Conservation (phyloP, 92 coral and sea anemone genomes). For the Siderastrea siderea region DNA sequence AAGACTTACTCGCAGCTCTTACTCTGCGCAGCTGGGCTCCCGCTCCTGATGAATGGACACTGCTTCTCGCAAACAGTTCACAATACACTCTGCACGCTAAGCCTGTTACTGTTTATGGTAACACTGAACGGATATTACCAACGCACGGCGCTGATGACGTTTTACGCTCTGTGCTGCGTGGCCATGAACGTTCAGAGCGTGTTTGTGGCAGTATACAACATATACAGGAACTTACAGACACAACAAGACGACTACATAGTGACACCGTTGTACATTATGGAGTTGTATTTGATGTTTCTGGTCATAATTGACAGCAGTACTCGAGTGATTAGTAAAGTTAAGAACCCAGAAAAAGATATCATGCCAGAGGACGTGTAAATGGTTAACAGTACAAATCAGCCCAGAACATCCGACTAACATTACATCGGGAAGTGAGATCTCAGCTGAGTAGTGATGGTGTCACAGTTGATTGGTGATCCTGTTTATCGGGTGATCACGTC, state of each 20-base stretch:
- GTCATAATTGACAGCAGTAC: slow-evolving; percentile 26
- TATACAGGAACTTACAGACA: slow-evolving; percentile 41
- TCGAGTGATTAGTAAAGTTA: slow-evolving; percentile 36
- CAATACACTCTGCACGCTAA: slow-evolving; percentile 16
- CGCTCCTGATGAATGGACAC: slow-evolving; percentile 30
- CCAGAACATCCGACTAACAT: background rate
- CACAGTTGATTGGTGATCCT: background rate
- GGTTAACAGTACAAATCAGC: background rate
- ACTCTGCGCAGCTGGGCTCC: slow-evolving; percentile 34
- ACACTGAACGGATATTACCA: slow-evolving; percentile 31
- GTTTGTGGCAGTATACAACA: slow-evolving; percentile 28
- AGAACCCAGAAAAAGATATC: slow-evolving; percentile 24
- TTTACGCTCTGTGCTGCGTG: slow-evolving; percentile 7
- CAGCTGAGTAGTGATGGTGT: background rate
- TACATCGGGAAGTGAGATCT: background rate
- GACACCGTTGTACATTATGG: slow-evolving; percentile 25
- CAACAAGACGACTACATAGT: background rate
- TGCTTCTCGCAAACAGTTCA: slow-evolving; percentile 33
- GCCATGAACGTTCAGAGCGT: slow-evolving; percentile 39
- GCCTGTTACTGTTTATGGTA: slow-evolving; percentile 28
- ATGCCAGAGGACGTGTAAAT: background rate
- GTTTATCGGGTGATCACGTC: background rate
- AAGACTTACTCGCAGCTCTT: slow-evolving; percentile 19
- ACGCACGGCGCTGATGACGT: slow-evolving; percentile 27
- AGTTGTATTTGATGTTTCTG: slow-evolving; percentile 30